Conservation (phyloP, 2,888 invertebrate genomes). For the Ceraclea dissimilis region DNA sequence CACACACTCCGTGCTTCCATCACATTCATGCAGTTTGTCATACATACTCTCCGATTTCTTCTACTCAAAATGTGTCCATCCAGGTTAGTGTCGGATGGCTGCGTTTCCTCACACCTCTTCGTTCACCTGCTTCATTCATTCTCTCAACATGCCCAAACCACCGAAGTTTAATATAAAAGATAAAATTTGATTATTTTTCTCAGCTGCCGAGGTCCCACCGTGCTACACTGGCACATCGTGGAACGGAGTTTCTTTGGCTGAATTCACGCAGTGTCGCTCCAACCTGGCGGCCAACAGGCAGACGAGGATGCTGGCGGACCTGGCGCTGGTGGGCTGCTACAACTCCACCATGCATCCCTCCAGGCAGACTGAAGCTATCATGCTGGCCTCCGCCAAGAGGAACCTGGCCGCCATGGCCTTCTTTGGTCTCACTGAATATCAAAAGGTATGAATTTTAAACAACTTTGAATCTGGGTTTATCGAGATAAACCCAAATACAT, state of each 20-base stretch:
- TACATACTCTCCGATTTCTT: no score
- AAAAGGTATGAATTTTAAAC: constrained; percentile 78
- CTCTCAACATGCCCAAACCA: no score
- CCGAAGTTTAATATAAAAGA: no score
- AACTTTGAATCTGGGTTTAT: no score
- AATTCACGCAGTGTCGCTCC: constrained; percentile 85
- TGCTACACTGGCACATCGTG: constrained; percentile 75
- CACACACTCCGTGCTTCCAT: no score
- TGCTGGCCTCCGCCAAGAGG: constrained; percentile 91
- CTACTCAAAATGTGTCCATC: no score
- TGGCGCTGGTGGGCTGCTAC: constrained; percentile 93
- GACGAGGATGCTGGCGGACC: constrained; percentile 95
- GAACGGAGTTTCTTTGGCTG: constrained; percentile 82
- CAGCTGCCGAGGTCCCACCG: constrained; percentile 71
- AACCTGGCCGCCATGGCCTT: constrained; percentile 94
- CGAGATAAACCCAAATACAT: no score
- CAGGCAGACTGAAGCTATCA: constrained; percentile 70
- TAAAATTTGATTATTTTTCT: background rate
- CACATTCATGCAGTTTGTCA: no score
- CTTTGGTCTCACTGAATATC: constrained; percentile 94
- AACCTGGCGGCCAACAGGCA: constrained; percentile 96
- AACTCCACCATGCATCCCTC: constrained; percentile 70
- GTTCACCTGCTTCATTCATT: no score
- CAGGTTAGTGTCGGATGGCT: no score
- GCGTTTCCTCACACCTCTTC: no score